Conservation (phyloP, 2,797 vertebrate species). For the Scomberomorus guttatus region DNA sequence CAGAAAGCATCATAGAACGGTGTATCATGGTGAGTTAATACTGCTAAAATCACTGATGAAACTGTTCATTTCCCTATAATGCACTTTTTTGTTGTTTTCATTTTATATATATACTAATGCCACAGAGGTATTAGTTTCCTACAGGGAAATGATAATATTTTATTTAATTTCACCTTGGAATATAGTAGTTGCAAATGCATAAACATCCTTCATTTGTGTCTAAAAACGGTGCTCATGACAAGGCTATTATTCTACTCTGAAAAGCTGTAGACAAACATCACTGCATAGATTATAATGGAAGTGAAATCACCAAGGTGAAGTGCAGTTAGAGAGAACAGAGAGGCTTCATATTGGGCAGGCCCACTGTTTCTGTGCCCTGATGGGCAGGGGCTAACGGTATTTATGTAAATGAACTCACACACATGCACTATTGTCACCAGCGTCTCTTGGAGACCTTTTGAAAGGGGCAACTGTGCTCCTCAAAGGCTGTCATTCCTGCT, state of each 20-base stretch:
- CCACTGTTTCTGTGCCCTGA: slow-evolving; percentile 32
- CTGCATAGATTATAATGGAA: slow-evolving; percentile 43
- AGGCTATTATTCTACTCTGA: slow-evolving; percentile 13
- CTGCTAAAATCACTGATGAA: too few species aligned
- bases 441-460: slow-evolving; percentile 64
- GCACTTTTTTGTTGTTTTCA: neutral
- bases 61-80: slow-evolving; percentile 8
- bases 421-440: slow-evolving; percentile 52
- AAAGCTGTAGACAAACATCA: slow-evolving; percentile 12
- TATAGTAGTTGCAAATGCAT: neutral
- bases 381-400: slow-evolving; percentile 38
- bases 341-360: slow-evolving; percentile 47
- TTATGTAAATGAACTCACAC: slow-evolving; percentile 71
- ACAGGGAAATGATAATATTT: neutral
- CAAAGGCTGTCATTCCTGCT: slow-evolving; percentile 53
- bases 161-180: neutral
- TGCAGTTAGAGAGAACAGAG: slow-evolving; percentile 30
- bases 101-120: too few species aligned
- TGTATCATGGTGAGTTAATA: neutral
- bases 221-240: neutral
- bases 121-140: neutral
- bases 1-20: neutral
- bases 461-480: slow-evolving; percentile 60
- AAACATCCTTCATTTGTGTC: slow-evolving; percentile 16
- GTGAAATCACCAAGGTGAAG: slow-evolving; percentile 54